These are phyloP conservation scores for Piprites chloris DNA, from an alignment of 2,113 vertebrate genomes.

Conservation along the genomic window DNA sequence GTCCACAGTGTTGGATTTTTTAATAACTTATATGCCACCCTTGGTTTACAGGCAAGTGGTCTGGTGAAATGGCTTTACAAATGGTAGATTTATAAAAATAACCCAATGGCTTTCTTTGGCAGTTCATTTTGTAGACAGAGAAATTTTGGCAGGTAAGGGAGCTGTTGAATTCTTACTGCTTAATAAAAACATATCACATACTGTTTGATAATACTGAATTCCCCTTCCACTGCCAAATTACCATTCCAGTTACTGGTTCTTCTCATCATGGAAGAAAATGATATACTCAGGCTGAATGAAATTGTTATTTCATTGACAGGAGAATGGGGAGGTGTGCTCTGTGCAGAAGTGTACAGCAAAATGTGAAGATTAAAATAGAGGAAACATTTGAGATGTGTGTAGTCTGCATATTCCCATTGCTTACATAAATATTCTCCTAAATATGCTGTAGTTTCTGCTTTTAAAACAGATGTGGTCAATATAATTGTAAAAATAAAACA, in stretches of 20 bases:
- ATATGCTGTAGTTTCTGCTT: background rate
- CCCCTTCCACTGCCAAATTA: background rate
- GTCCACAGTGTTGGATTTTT: background rate
- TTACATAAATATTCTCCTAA: background rate
- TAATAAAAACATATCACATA: rapidly evolving
- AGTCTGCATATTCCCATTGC: background rate
- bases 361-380: background rate
- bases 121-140: background rate
- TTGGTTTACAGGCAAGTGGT: background rate
- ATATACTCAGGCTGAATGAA: background rate
- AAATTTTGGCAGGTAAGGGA: background rate
- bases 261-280: background rate
- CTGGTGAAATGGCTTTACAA: background rate
- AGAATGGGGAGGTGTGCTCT: background rate
- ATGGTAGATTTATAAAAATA: background rate
- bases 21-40: background rate
- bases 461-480: background rate
- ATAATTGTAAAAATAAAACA: background rate
- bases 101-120: background rate
- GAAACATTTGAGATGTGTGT: background rate
- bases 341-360: background rate
- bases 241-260: background rate
- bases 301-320: background rate
- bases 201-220: background rate
- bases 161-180: background rate